phyloP scores from a whole-genome alignment of 2,797 vertebrate genomes.

The Phataginus tetradactyla region DNA sequence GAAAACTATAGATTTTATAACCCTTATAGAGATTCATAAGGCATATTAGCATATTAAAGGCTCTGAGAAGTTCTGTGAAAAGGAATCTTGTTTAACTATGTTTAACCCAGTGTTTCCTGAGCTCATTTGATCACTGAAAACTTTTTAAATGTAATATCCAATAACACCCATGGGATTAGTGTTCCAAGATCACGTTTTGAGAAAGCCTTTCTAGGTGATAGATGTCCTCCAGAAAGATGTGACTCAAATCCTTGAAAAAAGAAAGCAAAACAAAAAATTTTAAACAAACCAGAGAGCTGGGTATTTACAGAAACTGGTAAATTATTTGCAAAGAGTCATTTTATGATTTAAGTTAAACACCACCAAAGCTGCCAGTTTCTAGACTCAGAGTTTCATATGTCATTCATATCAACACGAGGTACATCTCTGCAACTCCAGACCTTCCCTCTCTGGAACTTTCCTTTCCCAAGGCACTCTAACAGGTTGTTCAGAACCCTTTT shows the following conservation, averaged over 20 bases:
- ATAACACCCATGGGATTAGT: neutral
- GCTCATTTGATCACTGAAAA: neutral
- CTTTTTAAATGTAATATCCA: neutral
- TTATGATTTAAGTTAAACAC: slow-evolving; percentile 9
- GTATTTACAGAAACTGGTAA: slow-evolving; percentile 32
- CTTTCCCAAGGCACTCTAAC: neutral
- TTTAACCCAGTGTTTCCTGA: slow-evolving; percentile 27
- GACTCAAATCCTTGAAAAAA: slow-evolving; percentile 36
- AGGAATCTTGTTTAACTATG: neutral
- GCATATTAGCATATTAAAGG: neutral
- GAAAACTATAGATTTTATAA: neutral
- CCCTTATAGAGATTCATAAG: neutral
- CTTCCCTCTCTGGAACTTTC: neutral
- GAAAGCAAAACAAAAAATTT: neutral
- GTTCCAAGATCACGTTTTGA: neutral
- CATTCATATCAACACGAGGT: neutral
- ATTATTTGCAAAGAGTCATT: slow-evolving; percentile 29
- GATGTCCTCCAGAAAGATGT: slow-evolving; percentile 25
- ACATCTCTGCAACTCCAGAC: neutral
- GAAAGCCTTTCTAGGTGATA: slow-evolving; percentile 1
- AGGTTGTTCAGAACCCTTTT: neutral
- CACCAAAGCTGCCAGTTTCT: neutral
- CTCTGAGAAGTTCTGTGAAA: neutral
- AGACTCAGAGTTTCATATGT: neutral
- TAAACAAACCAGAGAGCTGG: neutral